These are phyloP conservation scores for Clepsis dumicolana DNA, from an alignment of 2,888 invertebrate genomes.

Conservation along the genomic window DNA sequence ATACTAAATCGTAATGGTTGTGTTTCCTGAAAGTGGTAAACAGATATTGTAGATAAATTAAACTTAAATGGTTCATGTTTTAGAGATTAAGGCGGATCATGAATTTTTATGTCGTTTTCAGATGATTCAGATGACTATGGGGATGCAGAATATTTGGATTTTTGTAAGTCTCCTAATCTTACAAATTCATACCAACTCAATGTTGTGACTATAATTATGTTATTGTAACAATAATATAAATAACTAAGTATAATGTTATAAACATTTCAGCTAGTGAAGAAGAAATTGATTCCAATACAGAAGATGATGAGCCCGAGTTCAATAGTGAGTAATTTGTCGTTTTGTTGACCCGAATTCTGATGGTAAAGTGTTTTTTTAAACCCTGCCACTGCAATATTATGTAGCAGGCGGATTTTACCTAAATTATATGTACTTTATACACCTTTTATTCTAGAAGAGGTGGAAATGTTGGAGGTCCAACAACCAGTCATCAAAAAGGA, in stretches of 20 bases:
- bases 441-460: constrained; percentile 19
- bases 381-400: not conserved
- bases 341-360: not conserved
- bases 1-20: not conserved
- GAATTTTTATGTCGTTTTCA: constrained; percentile 11
- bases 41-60: not conserved
- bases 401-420: too few relatives aligned
- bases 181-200: not conserved
- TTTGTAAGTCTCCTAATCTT: constrained; percentile 25
- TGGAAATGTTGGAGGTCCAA: constrained; percentile 11
- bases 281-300: constrained; percentile 13
- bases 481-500: not conserved
- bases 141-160: constrained; percentile 23
- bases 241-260: not conserved
- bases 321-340: constrained; percentile 4
- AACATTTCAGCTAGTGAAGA: constrained; percentile 21
- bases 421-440: too few relatives aligned
- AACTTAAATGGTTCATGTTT: not conserved
- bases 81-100: not conserved
- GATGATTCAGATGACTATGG: constrained; percentile 18
- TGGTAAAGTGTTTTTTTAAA: not conserved
- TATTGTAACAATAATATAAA: not conserved
- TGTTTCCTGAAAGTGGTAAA: constrained; percentile 14
- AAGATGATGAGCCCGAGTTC: constrained; percentile 8
- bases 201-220: not conserved